phyloP scores from a whole-genome alignment of 2,797 vertebrate genomes.

The Enteromius thamalakanensis region DNA sequence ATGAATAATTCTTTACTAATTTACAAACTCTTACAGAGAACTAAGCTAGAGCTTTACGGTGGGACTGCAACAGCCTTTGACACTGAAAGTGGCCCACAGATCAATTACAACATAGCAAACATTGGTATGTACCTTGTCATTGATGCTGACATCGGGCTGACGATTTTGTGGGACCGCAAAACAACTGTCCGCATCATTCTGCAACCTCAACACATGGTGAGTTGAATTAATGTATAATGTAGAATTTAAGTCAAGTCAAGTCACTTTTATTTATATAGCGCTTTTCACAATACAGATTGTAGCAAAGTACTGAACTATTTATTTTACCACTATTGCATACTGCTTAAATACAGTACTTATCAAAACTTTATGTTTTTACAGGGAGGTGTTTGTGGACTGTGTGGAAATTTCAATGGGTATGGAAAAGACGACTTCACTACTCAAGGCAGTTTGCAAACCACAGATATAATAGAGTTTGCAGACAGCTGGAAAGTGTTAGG shows the following conservation, averaged over 20 bases:
- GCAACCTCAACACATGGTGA: slow-evolving; percentile 75
- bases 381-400: slow-evolving; percentile 90
- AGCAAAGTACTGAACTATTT: too few species aligned
- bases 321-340: background rate
- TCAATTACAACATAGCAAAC: slow-evolving; percentile 65
- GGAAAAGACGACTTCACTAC: slow-evolving; percentile 89
- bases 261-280: too few species aligned
- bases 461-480: slow-evolving; percentile 79
- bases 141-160: slow-evolving; percentile 73
- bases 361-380: slow-evolving; percentile 62
- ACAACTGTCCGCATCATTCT: slow-evolving; percentile 76
- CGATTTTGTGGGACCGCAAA: slow-evolving; percentile 79
- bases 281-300: too few species aligned
- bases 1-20: background rate
- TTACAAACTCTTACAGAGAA: slow-evolving; percentile 55
- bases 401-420: slow-evolving; percentile 89
- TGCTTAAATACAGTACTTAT: background rate
- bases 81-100: slow-evolving; percentile 41
- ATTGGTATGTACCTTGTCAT: slow-evolving; percentile 75
- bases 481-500: slow-evolving; percentile 90
- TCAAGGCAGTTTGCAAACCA: slow-evolving; percentile 78
- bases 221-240: slow-evolving; percentile 47
- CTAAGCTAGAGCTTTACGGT: slow-evolving; percentile 71
- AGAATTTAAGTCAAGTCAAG: background rate
- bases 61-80: slow-evolving; percentile 59